Base-by-base conservation (phyloP, 2,113 vertebrate species). In the Myrmecophaga tridactyla region DNA sequence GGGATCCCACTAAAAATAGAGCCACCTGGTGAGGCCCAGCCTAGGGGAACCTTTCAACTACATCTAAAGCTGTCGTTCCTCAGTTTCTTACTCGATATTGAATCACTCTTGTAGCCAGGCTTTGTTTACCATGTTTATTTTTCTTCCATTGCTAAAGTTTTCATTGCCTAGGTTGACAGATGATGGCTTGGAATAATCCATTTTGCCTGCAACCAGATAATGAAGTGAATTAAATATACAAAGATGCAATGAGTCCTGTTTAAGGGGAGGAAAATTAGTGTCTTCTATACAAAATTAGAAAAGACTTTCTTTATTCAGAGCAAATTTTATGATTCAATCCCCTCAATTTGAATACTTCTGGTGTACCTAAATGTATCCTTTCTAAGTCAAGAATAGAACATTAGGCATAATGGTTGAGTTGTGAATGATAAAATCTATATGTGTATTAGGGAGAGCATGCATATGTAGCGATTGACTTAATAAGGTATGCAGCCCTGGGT, bases 391-490 rank as follows among this genome's bases (percentile, higher is more conserved):
- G 95, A 78, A 75, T 83, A 96, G 76, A 86, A 78, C 56, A 62
- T 73, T 73, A 80, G n/a, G 85, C 39, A 12, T 96, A 92, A 94
- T 89, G 88, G 92, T 39, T 89, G 95, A 75, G 53, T 31, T 82
- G 86, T 96, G 91, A 89, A 65, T 78, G 86, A 94, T 96, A 80
- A 95, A 94, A 94, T 96, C 92, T 69, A 56, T 90, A 65, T 94
- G 96, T 91, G 75, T 94, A 73, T 96, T 95, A 95, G 70, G 88
- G 91, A 92, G 41, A 82, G 89, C 92, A 94, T 82, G 93, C 92
- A 83, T 91, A 84, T 95, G 89, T 83, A 96, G 96, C 96, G 96
- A 97, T 93, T 97, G 97, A 96, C 96, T 97, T 97, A 97, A 97
- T 95, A 97, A 97, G 97, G 96, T 97, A 53, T 85, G 95, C 72